A percentile compares a stretch with the other conserved stretches of the same genome.
phyloP scores from a whole-genome alignment of 2,888 invertebrate genomes.

The Stenodera caucasica region DNA sequence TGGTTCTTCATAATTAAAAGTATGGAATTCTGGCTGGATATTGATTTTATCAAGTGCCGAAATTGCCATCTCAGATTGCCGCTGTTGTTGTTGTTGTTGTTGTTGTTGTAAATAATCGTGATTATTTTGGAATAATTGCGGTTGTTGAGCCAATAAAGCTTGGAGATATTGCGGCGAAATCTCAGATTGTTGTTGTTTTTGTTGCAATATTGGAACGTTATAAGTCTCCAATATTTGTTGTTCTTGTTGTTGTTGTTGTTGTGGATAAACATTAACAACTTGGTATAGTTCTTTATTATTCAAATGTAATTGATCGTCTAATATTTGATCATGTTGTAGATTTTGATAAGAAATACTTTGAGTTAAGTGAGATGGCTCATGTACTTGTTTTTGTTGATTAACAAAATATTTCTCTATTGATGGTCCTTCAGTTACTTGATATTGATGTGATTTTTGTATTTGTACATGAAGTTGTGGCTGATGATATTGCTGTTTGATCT shows the following conservation, averaged over 20 bases:
- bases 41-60: constrained; percentile 50
- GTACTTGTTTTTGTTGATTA: constrained; percentile 42
- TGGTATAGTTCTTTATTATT: constrained; percentile 32
- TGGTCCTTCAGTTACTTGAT: constrained; percentile 60
- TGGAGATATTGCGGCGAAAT: constrained; percentile 34
- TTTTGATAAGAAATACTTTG: constrained; percentile 50
- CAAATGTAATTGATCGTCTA: constrained; percentile 16
- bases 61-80: constrained; percentile 9
- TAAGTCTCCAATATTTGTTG: constrained; percentile 57
- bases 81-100: constrained; percentile 36
- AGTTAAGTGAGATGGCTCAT: constrained; percentile 8
- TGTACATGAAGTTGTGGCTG: constrained; percentile 19
- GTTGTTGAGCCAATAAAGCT: constrained; percentile 26
- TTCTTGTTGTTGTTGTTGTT: constrained; percentile 11
- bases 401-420: constrained; percentile 44
- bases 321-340: background rate
- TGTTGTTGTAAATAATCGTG: constrained; percentile 52
- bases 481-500: constrained; percentile 34
- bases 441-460: constrained; percentile 48
- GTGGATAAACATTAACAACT: constrained; percentile 28
- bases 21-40: constrained; percentile 55
- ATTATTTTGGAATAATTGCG: constrained; percentile 43
- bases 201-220: constrained; percentile 56
- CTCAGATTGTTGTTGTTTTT: constrained; percentile 37
- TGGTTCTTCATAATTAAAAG: constrained; percentile 57